Evolutionary conservation across 2,888 invertebrate genomes (phyloP).

Genomic region (Hoplodrina blanda): DNA sequence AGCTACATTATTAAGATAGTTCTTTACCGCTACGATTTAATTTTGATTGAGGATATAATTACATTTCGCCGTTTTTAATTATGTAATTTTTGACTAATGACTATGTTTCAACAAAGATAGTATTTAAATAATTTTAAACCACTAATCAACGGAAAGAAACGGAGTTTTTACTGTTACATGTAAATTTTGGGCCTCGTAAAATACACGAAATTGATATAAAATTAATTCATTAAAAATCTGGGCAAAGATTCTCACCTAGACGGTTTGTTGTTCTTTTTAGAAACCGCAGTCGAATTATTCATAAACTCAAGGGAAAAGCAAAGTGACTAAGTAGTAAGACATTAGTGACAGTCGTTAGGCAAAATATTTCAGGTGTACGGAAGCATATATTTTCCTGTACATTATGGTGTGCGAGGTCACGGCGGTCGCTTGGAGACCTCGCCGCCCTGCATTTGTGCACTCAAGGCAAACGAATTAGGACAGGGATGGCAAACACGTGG

Average conservation of each 20-base stretch:
- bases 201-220: constrained; percentile 9
- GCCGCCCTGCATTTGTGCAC: constrained; percentile 42
- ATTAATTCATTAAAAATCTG: constrained; percentile 2
- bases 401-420: constrained; percentile 70
- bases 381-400: constrained; percentile 70
- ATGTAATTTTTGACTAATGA: constrained; percentile 6
- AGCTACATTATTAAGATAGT: background rate
- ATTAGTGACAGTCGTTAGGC: constrained; percentile 55
- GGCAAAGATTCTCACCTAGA: background rate
- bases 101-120: background rate
- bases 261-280: background rate
- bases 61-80: constrained; percentile 12
- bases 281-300: background rate
- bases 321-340: constrained; percentile 8
- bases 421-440: constrained; percentile 52
- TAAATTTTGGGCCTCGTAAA: constrained; percentile 3
- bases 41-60: constrained; percentile 17
- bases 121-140: constrained; percentile 2
- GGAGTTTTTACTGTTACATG: constrained; percentile 15
- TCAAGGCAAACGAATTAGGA: constrained; percentile 60
- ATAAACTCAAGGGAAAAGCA: constrained; percentile 28
- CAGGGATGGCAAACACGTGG: constrained; percentile 20
- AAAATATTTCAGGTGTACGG: constrained; percentile 66
- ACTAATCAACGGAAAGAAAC: constrained; percentile 9
- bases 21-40: constrained; percentile 4